A percentile compares a stretch with the other conserved stretches of the same genome.
Evolutionary conservation across 2,888 invertebrate genomes (phyloP).

Genomic region (Seira musarum): DNA sequence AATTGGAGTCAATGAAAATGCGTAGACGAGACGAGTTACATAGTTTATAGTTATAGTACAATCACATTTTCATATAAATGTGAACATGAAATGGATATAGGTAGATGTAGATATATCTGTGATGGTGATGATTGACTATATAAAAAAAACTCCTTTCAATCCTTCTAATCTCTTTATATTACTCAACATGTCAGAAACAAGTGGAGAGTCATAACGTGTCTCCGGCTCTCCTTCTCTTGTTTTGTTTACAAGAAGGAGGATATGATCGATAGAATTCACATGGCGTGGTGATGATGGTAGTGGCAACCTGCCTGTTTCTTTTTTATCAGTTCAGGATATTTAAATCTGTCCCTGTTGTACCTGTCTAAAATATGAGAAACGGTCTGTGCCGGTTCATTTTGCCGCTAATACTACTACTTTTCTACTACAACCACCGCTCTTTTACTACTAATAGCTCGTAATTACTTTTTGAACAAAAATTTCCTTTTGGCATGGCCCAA

Average conservation of each 20-base stretch:
- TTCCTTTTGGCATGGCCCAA: too few species aligned
- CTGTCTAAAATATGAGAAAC: too few species aligned
- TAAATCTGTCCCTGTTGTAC: neutral
- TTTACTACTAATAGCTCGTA: too few species aligned
- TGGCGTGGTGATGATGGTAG: neutral
- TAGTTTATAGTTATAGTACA: neutral
- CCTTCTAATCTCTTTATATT: conserved; percentile 12
- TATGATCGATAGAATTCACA: conserved; percentile 15
- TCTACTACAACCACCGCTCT: too few species aligned
- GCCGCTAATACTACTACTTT: too few species aligned
- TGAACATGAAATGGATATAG: neutral
- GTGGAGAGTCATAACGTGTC: neutral
- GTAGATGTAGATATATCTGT: too few species aligned
- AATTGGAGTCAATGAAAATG: conserved; percentile 14
- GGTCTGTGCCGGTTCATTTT: too few species aligned
- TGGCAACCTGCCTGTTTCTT: neutral
- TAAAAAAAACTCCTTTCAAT: conserved; percentile 4
- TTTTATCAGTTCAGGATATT: conserved; percentile 3
- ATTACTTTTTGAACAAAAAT: too few species aligned
- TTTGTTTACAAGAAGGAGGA: conserved; percentile 12
- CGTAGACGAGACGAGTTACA: neutral
- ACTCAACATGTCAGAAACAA: conserved; percentile 11
- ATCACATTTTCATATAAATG: conserved; percentile 4
- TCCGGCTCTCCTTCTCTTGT: neutral
- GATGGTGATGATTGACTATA: neutral